Conservation (phyloP, 2,888 invertebrate genomes). For the Uloborus plumipes region DNA sequence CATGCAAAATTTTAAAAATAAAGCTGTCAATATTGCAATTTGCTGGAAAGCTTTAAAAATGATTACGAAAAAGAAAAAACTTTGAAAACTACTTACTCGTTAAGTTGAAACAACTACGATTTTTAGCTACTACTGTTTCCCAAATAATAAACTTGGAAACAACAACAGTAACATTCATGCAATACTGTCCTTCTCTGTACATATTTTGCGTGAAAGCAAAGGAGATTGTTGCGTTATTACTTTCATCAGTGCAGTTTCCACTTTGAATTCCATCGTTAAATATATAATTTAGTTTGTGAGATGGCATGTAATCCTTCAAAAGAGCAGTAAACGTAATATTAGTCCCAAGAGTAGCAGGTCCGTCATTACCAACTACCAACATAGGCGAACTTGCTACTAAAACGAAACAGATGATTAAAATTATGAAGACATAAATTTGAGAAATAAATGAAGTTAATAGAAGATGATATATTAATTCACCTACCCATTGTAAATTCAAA, state of each 20-base stretch:
- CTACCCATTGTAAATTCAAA: too few species aligned
- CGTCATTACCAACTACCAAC: conserved; percentile 75
- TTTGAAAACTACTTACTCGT: conserved; percentile 20
- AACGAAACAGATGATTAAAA: not conserved
- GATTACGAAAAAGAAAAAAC: not conserved
- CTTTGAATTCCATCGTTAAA: conserved; percentile 41
- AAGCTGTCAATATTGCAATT: too few species aligned
- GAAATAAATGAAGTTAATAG: too few species aligned
- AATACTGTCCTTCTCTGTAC: conserved; percentile 21
- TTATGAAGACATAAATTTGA: too few species aligned
- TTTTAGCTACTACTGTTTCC: conserved; percentile 10
- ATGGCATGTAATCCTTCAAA: conserved; percentile 69
- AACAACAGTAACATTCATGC: conserved; percentile 37
- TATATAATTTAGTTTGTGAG: conserved; percentile 4
- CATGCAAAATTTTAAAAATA: too few species aligned
- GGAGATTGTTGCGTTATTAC: conserved; percentile 10
- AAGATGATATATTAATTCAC: too few species aligned
- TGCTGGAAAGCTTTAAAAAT: too few species aligned
- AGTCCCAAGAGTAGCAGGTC: conserved; percentile 81
- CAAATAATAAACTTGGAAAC: conserved; percentile 1
- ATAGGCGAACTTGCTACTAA: conserved; percentile 1
- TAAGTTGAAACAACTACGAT: conserved; percentile 23
- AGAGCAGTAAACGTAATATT: conserved; percentile 80
- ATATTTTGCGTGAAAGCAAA: conserved; percentile 14
- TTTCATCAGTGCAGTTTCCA: not conserved